Evolutionary conservation across 2,113 vertebrate species (phyloP).

Genomic region (Leptobrachium leishanense): DNA sequence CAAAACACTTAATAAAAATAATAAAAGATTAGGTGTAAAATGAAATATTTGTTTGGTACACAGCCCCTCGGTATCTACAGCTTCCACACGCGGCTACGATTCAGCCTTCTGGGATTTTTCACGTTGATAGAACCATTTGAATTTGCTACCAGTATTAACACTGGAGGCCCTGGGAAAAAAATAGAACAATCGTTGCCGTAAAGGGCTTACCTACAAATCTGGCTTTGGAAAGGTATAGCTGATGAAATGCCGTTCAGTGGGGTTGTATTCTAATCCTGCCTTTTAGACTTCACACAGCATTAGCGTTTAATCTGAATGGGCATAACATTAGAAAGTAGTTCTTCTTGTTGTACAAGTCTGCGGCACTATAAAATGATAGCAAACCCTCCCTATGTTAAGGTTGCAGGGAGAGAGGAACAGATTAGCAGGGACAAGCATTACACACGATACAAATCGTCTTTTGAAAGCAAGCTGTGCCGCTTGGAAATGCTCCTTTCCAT

Average conservation of each 20-base stretch:
- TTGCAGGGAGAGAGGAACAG: conserved; percentile 44
- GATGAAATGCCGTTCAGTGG: conserved; percentile 76
- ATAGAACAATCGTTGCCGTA: conserved; percentile 72
- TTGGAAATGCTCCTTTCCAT: conserved; percentile 41
- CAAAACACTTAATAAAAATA: conserved; percentile 90
- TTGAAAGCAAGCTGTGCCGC: conserved; percentile 17
- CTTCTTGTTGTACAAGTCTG: conserved; percentile 74
- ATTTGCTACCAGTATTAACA: conserved; percentile 84
- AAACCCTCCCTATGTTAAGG: conserved; percentile 53
- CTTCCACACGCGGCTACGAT: conserved; percentile 79
- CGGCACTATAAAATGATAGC: conserved; percentile 60
- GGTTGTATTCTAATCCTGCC: conserved; percentile 77
- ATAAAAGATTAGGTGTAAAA: conserved; percentile 90
- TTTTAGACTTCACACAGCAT: conserved; percentile 77
- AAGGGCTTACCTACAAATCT: conserved; percentile 82
- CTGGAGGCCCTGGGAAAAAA: conserved; percentile 74
- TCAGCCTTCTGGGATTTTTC: conserved; percentile 83
- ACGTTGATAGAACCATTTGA: conserved; percentile 81
- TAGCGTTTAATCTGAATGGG: conserved; percentile 78
- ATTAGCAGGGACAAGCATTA: conserved; percentile 56
- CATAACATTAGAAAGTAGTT: conserved; percentile 81
- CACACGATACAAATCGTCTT: conserved; percentile 57
- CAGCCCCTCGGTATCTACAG: conserved; percentile 83
- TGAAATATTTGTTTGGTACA: conserved; percentile 84
- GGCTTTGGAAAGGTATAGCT: conserved; percentile 80